phyloP scores from a whole-genome alignment of 2,797 vertebrate species.

The Enteromius fasciolatus region DNA sequence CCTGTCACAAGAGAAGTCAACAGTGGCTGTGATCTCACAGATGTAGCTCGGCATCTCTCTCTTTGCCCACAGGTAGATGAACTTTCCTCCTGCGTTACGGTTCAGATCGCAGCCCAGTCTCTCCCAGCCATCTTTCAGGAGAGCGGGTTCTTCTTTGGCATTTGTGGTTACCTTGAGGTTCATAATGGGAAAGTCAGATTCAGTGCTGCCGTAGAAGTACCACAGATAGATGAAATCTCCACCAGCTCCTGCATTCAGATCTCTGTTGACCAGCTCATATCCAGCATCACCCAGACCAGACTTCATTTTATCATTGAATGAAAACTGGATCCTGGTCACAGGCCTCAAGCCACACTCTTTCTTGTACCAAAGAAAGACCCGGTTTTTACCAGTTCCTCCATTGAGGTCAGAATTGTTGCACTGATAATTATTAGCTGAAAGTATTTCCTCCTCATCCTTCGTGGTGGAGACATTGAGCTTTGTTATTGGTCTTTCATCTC shows the following conservation, averaged over 20 bases:
- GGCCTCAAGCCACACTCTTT: constrained; percentile 4
- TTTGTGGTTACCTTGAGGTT: constrained; percentile 9
- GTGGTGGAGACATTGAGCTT: constrained; percentile 23
- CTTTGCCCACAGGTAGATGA: constrained; percentile 42
- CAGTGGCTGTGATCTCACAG: constrained; percentile 6
- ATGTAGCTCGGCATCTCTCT: constrained; percentile 34
- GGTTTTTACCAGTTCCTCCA: neutral
- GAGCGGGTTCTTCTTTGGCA: constrained; percentile 20
- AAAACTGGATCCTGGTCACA: constrained; percentile 36
- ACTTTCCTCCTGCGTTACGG: neutral
- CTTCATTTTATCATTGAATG: neutral
- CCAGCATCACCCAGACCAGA: constrained; percentile 6
- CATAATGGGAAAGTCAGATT: constrained; percentile 26
- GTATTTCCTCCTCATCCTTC: constrained; percentile 15
- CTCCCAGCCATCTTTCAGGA: constrained; percentile 25
- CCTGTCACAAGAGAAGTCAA: neutral
- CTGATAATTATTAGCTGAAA: neutral
- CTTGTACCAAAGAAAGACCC: constrained; percentile 13
- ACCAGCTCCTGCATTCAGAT: constrained; percentile 13
- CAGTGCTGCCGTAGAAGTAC: constrained; percentile 35
- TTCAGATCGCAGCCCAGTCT: constrained; percentile 47
- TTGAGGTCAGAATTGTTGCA: neutral
- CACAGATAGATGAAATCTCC: constrained; percentile 19
- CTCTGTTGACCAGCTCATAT: constrained; percentile 10
- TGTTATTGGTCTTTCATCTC: constrained; percentile 8